Evolutionary conservation across 2,797 vertebrate species (phyloP), one percentile per base, ranked within the genome.

Genomic region (Spizella passerina): DNA sequence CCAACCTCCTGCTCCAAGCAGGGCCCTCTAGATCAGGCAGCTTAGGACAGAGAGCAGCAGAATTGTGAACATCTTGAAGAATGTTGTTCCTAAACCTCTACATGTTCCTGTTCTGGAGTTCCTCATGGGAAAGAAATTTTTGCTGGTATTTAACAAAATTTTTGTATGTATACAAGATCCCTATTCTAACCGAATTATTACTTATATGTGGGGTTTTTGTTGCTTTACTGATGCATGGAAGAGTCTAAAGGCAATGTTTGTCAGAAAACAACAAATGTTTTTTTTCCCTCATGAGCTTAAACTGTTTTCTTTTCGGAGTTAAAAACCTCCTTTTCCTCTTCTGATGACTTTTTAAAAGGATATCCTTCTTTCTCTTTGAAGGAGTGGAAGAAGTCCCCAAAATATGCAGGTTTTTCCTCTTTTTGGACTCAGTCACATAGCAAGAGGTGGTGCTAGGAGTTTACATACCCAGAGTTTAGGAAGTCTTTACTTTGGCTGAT

Each of bases 301-400:
- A 76, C 3, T 30, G 19, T 19, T 64, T 64, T 64, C 43, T 57
- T 70, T 91, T 36, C 32, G 69, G 56, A n/a, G 13, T n/a, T 75
- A 46, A 70, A 43, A 55, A 27, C 4, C 4, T 55, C 10, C 21
- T 60, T 60, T 66, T 38, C 23, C 15, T 76, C 23, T 60, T 44
- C 46, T 55, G 46, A 71, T 0, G 0, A 20, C 9, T 49, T 77
- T 75, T 71, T 17, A 0, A 49, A 60, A 60, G 9, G 14, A 21
- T 65, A 47, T 47, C 4, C 14, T 50, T 61, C 10, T 60, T 86
- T 52, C 41, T 77, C 24, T 91, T 23, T 30, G 27, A 43, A 43
- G 36, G 20, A 71, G 20, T 32, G 30, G 34, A 53, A 19, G 22
- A 57, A 69, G 12, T 46, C 30, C 39, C 27, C 26, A 7, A 36